Conservation (phyloP, 1,140 invertebrate genomes). For the Brachystomella parvula region DNA sequence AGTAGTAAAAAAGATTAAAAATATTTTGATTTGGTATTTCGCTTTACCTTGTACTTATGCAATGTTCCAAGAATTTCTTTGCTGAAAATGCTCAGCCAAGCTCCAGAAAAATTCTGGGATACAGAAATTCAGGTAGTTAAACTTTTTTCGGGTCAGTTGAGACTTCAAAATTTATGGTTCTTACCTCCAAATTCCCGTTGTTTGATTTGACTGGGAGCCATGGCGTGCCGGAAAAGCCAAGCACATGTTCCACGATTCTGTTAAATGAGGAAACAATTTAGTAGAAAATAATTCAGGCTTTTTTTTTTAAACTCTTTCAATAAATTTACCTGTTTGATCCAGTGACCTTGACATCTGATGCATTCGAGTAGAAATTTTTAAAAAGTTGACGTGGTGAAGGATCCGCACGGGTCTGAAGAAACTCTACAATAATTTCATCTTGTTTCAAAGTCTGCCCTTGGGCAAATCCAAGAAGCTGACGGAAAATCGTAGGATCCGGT, state of each 20-base stretch:
- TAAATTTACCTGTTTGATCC: not conserved
- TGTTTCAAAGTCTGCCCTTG: not conserved
- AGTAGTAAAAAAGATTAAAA: too few species aligned
- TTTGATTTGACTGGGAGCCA: not conserved
- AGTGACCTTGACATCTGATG: not conserved
- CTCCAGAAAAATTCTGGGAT: not conserved
- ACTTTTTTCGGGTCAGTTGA: not conserved
- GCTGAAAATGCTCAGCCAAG: not conserved
- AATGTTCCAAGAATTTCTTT: constrained; percentile 2
- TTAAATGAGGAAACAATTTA: not conserved
- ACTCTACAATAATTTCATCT: not conserved
- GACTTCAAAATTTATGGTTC: not conserved
- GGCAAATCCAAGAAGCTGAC: not conserved
- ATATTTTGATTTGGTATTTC: not conserved
- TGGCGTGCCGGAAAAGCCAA: not conserved
- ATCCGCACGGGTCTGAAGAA: not conserved
- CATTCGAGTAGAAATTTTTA: not conserved
- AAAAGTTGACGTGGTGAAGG: not conserved
- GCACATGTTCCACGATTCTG: not conserved
- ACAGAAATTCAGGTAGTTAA: not conserved
- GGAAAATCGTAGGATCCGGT: not conserved
- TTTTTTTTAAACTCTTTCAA: not conserved
- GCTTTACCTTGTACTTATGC: not conserved
- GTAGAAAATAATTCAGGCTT: not conserved
- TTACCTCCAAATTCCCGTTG: not conserved